Evolutionary conservation across 1,140 invertebrate genomes (phyloP).

Genomic region (Camponotus vicinus): DNA sequence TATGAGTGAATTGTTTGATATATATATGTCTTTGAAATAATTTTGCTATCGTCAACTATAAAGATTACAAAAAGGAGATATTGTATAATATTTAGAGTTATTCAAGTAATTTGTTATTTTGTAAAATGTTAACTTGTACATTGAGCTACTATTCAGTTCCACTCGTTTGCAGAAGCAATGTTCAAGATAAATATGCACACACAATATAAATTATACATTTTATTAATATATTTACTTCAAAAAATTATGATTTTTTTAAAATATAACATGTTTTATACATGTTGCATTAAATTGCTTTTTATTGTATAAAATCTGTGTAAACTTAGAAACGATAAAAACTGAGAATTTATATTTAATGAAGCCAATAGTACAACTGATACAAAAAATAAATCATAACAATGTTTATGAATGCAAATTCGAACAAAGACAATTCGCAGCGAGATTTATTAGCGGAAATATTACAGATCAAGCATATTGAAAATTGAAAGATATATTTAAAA

Average conservation of each 20-base stretch:
- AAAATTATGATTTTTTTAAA: not conserved
- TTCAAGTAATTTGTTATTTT: not conserved
- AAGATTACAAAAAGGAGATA: constrained; percentile 34
- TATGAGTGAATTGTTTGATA: constrained; percentile 44
- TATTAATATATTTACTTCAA: not conserved
- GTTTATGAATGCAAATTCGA: not conserved
- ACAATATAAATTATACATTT: not conserved
- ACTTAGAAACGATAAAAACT: not conserved
- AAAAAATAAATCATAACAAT: not conserved
- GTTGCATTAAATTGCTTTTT: too few relatives aligned
- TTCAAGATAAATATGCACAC: not conserved
- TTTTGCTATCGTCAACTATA: constrained; percentile 42
- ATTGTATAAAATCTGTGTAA: not conserved
- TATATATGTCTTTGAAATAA: constrained; percentile 63
- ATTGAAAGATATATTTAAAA: not conserved
- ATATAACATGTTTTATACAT: too few relatives aligned
- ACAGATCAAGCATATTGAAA: not conserved
- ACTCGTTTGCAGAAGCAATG: not conserved
- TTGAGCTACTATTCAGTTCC: not conserved
- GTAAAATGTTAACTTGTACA: not conserved
- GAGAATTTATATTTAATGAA: not conserved
- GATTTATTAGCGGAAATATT: not conserved
- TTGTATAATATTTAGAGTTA: constrained; percentile 9
- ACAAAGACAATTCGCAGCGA: too few relatives aligned
- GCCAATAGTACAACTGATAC: not conserved